Conservation (phyloP, 2,888 invertebrate species). For the Odontothrips loti region DNA sequence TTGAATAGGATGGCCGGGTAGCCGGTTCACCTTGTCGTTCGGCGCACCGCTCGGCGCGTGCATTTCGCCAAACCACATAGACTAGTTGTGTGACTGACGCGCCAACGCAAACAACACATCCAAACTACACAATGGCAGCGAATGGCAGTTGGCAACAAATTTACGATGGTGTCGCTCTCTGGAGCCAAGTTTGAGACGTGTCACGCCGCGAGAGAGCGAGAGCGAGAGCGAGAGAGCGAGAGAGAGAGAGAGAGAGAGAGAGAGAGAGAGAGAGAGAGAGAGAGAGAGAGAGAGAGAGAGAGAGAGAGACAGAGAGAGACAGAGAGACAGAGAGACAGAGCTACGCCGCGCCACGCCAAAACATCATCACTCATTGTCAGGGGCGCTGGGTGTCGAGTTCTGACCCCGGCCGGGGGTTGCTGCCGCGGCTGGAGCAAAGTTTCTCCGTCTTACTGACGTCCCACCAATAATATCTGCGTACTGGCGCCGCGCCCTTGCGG, state of each 20-base stretch:
- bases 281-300: too few relatives aligned
- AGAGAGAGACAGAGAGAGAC: too few relatives aligned
- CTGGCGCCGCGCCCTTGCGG: not conserved
- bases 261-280: too few relatives aligned
- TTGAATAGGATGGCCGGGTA: too few relatives aligned
- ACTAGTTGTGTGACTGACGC: too few relatives aligned
- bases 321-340: too few relatives aligned
- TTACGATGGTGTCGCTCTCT: conserved; percentile 6
- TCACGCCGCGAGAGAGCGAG: not conserved
- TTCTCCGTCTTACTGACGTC: conserved; percentile 7
- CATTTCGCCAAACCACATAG: too few relatives aligned
- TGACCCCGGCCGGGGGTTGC: not conserved
- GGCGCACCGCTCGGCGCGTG: too few relatives aligned
- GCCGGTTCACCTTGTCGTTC: too few relatives aligned
- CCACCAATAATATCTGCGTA: conserved; percentile 14
- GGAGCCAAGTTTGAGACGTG: conserved; percentile 22
- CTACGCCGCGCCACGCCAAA: not conserved
- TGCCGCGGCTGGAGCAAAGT: not conserved
- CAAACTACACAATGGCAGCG: not conserved
- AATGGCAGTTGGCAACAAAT: conserved; percentile 26
- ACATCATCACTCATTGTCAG: conserved; percentile 22
- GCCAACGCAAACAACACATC: not conserved
- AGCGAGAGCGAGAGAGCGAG: too few relatives aligned
- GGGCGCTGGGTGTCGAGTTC: not conserved
- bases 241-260: too few relatives aligned